These are phyloP conservation scores for Nemopilema nomurai DNA, from an alignment of 30 jellyfish, hydroid and myxozoan species.

Conservation along the genomic window DNA sequence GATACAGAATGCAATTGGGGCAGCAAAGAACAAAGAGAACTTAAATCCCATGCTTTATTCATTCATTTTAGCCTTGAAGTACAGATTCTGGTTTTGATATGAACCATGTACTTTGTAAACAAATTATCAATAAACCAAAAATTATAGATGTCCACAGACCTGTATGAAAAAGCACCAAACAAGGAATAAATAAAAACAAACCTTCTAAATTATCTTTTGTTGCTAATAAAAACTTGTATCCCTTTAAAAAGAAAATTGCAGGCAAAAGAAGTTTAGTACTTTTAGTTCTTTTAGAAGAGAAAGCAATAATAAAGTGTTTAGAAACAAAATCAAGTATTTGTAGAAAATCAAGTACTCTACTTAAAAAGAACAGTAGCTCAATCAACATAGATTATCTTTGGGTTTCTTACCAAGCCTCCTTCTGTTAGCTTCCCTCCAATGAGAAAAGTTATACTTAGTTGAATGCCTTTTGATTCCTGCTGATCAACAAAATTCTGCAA, in stretches of 20 bases:
- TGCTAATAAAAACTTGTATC: constrained; percentile 38
- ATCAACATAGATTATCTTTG: background rate
- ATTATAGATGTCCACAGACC: too few relatives aligned
- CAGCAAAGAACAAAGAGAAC: too few relatives aligned
- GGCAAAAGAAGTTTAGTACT: too few relatives aligned
- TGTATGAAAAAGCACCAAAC: too few relatives aligned
- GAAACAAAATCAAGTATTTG: background rate
- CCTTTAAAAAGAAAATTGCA: constrained; percentile 6
- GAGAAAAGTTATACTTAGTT: constrained; percentile 43
- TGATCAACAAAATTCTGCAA: constrained; percentile 27
- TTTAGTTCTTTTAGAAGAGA: too few relatives aligned
- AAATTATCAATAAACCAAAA: too few relatives aligned
- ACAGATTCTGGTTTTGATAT: too few relatives aligned
- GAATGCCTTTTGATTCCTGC: constrained; percentile 24
- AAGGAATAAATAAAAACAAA: background rate
- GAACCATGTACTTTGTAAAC: too few relatives aligned
- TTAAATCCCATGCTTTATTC: too few relatives aligned
- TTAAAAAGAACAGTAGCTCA: too few relatives aligned
- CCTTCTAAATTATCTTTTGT: constrained; percentile 38
- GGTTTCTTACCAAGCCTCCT: background rate
- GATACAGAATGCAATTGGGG: too few relatives aligned
- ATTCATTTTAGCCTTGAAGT: too few relatives aligned
- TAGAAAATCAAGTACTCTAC: background rate
- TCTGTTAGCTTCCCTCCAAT: constrained; percentile 44
- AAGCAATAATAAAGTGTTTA: background rate